Evolutionary conservation across 2,797 vertebrate species (phyloP).

Genomic region (Pipistrellus pygmaeus): DNA sequence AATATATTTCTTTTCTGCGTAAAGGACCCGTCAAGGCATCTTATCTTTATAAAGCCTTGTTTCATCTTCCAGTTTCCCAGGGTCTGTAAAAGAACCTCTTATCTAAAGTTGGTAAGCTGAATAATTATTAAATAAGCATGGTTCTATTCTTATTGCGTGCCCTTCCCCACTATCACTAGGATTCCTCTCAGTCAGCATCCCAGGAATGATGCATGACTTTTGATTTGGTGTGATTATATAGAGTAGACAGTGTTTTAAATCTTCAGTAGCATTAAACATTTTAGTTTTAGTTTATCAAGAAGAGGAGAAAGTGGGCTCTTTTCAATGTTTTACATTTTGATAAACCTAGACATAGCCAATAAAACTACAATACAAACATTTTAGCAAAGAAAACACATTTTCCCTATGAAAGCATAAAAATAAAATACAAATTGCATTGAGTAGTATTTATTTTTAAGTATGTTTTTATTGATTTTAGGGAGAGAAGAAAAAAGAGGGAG

Average conservation of each 20-base stretch:
- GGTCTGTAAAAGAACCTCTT: too few species aligned
- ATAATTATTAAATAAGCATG: too few species aligned
- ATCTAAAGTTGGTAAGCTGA: too few species aligned
- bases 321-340: conserved; percentile 73
- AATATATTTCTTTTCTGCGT: too few species aligned
- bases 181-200: conserved; percentile 60
- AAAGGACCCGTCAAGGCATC: too few species aligned
- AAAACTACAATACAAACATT: conserved; percentile 62
- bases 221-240: conserved; percentile 67
- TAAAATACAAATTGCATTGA: conserved; percentile 57
- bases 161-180: not conserved
- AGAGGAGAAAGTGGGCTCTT: not conserved
- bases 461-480: too few species aligned
- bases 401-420: conserved; percentile 63
- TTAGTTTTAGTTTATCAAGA: conserved; percentile 77
- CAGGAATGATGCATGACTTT: conserved; percentile 77
- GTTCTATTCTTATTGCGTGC: too few species aligned
- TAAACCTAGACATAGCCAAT: conserved; percentile 58
- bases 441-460: too few species aligned
- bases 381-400: conserved; percentile 38
- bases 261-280: conserved; percentile 74
- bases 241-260: conserved; percentile 75
- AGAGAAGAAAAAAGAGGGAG: too few species aligned
- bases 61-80: too few species aligned
- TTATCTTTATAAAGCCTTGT: too few species aligned